Base-by-base conservation (phyloP, 2,888 invertebrate genomes). In the Ethmia dodecea region DNA sequence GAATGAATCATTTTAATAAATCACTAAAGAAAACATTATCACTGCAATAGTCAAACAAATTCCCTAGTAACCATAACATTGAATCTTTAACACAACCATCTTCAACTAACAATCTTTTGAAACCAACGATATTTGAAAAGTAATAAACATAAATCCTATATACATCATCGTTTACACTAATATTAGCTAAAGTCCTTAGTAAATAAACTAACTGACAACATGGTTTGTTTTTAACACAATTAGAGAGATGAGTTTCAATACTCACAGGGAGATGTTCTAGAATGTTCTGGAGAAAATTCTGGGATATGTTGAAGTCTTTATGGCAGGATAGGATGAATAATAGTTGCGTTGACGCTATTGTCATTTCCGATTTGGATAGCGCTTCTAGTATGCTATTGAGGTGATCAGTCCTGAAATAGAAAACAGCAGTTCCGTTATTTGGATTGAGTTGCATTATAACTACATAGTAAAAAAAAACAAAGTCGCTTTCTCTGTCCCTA, bases 311-410 rank as follows among this genome's bases (percentile, higher is more conserved):
- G 42, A 78, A 80, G 13, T 64, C 41, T 1, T 40, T 37, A 40
- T 79, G 76, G 37, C 81, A 81, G 0, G 80, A 77, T 1, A 80
- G 28, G 2, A 66, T 51, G 52, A 68, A 83, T 3, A 74, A 52
- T 0, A 84, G 56, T 1, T 61, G 63, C 2, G 52, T 36, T 9
- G 66, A 45, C 0, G 49, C 37, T 13, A 41, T 28, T 1, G 52
- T 52, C 0, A 57, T 25, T 1, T 60, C 46, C 0, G 53, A 22
- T 8, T 46, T 47, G 6, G 58, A 42, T 3, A 69, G 28, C 0
- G 49, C 49, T 20, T 47, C 30, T 1, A 74, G 29, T 0, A 77
- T 53, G 38, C 48, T 58, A 0, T 48, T 37, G 0, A 76, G 36
- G 26, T 72, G 50, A 10, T 75, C 72, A 1, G 38, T 16, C 10